These are phyloP conservation scores for Microplitis mediator DNA, from an alignment of 1,140 invertebrate genomes.

Conservation along the genomic window DNA sequence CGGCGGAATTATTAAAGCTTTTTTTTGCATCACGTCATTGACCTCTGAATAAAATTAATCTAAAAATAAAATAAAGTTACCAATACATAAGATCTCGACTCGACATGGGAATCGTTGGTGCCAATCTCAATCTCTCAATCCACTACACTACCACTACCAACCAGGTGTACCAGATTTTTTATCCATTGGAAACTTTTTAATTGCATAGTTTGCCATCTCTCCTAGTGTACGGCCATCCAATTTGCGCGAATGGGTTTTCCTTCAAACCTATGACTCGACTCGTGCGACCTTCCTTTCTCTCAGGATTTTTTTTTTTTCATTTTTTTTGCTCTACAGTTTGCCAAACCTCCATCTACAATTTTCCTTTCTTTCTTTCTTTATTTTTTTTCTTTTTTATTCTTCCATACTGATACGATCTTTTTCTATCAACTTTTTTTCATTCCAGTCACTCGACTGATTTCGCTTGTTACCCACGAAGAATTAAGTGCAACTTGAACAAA, in stretches of 20 bases:
- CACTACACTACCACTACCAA: no score
- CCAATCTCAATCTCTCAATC: conserved; percentile 20
- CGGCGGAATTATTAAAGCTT: no score
- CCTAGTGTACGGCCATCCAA: conserved; percentile 50
- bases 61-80: not conserved
- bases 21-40: no score
- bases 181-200: conserved; percentile 58
- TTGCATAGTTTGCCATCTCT: conserved; percentile 49
- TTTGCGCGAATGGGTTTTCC: conserved; percentile 57
- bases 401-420: not conserved
- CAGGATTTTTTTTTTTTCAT: conserved; percentile 12
- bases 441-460: conserved; percentile 15
- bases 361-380: conserved; percentile 14
- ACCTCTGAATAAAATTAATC: not conserved
- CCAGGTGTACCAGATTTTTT: conserved; percentile 32
- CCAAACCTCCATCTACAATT: conserved; percentile 15
- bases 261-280: conserved; percentile 45
- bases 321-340: conserved; percentile 2
- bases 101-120: not conserved
- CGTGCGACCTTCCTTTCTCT: conserved; percentile 21
- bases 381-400: not conserved
- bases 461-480: not conserved
- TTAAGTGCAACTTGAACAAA: not conserved
- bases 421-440: conserved; percentile 6
- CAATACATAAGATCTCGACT: not conserved